Evolutionary conservation across 2,113 vertebrate genomes (phyloP).

Genomic region (Muscicapa adusta): DNA sequence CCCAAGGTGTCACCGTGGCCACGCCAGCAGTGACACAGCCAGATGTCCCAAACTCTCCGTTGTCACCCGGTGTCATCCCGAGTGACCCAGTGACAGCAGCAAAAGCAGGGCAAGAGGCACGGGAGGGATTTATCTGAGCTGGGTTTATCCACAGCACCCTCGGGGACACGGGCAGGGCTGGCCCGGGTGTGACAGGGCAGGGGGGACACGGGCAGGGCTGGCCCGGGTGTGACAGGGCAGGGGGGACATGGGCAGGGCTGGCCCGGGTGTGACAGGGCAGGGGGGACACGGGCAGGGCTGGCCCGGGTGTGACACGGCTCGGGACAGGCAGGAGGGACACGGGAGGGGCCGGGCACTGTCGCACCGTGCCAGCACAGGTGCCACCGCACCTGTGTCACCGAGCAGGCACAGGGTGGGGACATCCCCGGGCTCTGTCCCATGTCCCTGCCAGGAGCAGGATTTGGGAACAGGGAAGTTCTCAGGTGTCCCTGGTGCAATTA

Average conservation of each 20-base stretch:
- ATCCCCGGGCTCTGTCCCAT: too few species aligned
- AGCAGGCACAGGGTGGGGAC: too few species aligned
- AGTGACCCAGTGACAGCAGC: too few species aligned
- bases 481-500: too few species aligned
- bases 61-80: too few species aligned
- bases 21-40: too few species aligned
- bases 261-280: accelerated
- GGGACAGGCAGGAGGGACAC: background rate
- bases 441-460: too few species aligned
- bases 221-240: accelerated
- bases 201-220: background rate
- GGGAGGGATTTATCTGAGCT: accelerated
- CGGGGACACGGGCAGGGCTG: background rate
- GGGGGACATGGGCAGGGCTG: background rate
- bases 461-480: too few species aligned
- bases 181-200: accelerated
- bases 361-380: too few species aligned
- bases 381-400: too few species aligned
- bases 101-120: background rate
- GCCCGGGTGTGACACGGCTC: accelerated
- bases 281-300: background rate
- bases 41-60: too few species aligned
- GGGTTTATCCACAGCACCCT: accelerated
- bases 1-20: too few species aligned
- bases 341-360: background rate